A percentile compares a stretch with the other conserved stretches of the same genome.
Evolutionary conservation across 2,797 vertebrate species (phyloP).

Genomic region (Sebastes cheni): DNA sequence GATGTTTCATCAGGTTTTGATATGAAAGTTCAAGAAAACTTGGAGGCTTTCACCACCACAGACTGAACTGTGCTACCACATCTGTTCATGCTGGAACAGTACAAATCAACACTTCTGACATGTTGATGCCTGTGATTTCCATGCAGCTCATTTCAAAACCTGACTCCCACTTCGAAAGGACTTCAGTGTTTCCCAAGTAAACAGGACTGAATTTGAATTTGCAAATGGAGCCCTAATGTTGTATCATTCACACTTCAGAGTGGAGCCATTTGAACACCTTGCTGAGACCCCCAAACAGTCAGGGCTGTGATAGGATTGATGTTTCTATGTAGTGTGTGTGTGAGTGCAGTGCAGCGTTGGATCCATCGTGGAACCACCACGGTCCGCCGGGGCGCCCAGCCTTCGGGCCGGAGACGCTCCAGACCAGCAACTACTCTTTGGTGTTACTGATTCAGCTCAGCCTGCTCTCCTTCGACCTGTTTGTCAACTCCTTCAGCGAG

Average conservation of each 20-base stretch:
- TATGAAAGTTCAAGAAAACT: constrained; percentile 5
- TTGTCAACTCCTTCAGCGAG: constrained; percentile 94
- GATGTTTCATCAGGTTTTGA: background rate
- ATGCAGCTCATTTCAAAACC: constrained; percentile 12
- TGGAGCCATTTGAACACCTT: background rate
- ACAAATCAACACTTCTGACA: constrained; percentile 23
- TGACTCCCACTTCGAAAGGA: background rate
- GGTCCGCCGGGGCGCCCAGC: constrained; percentile 66
- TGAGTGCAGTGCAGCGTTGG: constrained; percentile 71
- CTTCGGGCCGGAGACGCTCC: constrained; percentile 84
- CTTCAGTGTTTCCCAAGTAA: constrained; percentile 1
- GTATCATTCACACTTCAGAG: background rate
- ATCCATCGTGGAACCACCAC: constrained; percentile 75
- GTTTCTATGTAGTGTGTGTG: constrained; percentile 61
- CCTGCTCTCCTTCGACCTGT: constrained; percentile 90
- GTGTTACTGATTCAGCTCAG: constrained; percentile 91
- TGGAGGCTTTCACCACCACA: background rate
- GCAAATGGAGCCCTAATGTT: constrained; percentile 23
- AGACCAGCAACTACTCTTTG: constrained; percentile 91
- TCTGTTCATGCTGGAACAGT: background rate
- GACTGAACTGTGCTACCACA: background rate
- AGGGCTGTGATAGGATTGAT: constrained; percentile 30
- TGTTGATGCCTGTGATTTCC: constrained; percentile 28
- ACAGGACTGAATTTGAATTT: constrained; percentile 2
- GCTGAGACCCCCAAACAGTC: background rate